Evolutionary conservation across 1,140 invertebrate species (phyloP), one percentile per base, ranked within the genome.

Genomic region (Papilio polyxenes): DNA sequence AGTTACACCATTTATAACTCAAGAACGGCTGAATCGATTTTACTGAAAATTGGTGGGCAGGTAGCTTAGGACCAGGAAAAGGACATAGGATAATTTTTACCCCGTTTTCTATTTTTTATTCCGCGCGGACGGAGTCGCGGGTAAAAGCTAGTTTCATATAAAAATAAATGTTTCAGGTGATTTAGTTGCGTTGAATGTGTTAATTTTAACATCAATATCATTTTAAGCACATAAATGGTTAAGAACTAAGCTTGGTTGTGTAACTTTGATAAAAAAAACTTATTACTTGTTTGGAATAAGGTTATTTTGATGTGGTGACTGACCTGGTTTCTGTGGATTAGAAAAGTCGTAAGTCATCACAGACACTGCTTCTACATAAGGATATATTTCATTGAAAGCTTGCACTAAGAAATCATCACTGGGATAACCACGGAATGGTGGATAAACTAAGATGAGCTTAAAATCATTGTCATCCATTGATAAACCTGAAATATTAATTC

Each of bases 331-430:
- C 90, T 97, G 96, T 13, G 97, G 95, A 94, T 94, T 97, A 40
- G 98, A 98, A 93, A 96, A 99, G 92, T 99, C 98, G 92, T 99
- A 99, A 1, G 98, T 99, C 98, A 99, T 99, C 1, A 99, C 95
- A 62, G 98, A 98, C 90, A 99, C 98, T 78, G 96, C 97, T 88
- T 97, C 97, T 3, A 99, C 95, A 92, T 97, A 95, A 48, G 97
- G 95, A 85, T 96, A 96, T 15, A 99, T 95, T 65, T 95, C 95
- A 86, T 97, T 96, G 93, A 98, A 98, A 85, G 98, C 96, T 82
- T 97, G 94, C 82, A 96, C 95, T 40, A 95, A 95, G 94, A 99
- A 98, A 88, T 98, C 95, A 86, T 97, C 96, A 78, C 93, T 94
- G 7, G 94, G 91, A 83, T 96, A 97, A 87, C 96, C 96, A 86